These are phyloP conservation scores for Cybosia mesomella DNA, from an alignment of 2,888 invertebrate genomes.

Conservation along the genomic window DNA sequence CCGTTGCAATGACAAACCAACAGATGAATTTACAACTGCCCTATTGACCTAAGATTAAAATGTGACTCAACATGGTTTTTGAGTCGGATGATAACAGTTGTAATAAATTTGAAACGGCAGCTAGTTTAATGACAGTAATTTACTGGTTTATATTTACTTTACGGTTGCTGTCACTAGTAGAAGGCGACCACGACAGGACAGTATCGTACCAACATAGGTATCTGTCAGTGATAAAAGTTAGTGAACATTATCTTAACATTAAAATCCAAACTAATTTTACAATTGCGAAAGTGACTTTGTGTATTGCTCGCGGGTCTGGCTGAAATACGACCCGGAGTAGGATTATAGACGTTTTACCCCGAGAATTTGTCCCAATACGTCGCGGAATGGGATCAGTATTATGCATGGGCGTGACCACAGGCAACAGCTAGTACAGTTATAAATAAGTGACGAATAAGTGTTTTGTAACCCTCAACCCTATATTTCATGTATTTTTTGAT, in stretches of 20 bases:
- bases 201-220: not conserved
- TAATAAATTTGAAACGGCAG: conserved; percentile 12
- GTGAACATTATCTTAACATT: not conserved
- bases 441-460: not conserved
- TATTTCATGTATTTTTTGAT: not conserved
- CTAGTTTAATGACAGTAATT: conserved; percentile 7
- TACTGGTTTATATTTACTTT: conserved; percentile 15
- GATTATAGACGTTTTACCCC: not conserved
- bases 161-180: not conserved
- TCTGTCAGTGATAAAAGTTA: not conserved
- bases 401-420: not conserved
- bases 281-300: not conserved
- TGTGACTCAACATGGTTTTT: conserved; percentile 25
- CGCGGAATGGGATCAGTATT: not conserved
- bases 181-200: not conserved
- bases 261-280: not conserved
- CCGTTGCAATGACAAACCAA: conserved; percentile 61
- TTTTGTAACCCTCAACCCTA: not conserved
- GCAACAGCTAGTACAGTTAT: not conserved
- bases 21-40: conserved; percentile 67
- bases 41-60: conserved; percentile 53
- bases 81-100: conserved; percentile 25
- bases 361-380: not conserved
- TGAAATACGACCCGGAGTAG: not conserved
- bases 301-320: not conserved